Conservation (phyloP, 2,113 vertebrate genomes). For the Vombatus ursinus region DNA sequence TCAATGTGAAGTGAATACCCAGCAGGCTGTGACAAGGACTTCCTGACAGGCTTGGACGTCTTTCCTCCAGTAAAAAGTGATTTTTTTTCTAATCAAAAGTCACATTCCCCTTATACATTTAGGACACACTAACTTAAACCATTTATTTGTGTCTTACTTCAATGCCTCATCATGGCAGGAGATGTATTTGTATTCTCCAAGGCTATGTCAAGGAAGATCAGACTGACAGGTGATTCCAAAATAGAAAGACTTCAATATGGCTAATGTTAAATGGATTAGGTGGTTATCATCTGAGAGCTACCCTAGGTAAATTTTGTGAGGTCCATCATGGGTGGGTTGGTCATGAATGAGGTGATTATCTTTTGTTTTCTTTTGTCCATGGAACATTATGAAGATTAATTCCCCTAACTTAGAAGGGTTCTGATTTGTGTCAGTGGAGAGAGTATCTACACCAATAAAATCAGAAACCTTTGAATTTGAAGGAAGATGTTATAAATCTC, state of each 20-base stretch:
- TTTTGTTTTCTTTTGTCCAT: not conserved
- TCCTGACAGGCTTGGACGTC: not conserved
- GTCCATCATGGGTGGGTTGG: not conserved
- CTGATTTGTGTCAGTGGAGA: not conserved
- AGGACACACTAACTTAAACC: not conserved
- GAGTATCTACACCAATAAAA: not conserved
- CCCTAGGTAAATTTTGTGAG: not conserved
- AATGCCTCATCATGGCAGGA: not conserved
- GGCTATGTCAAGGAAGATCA: not conserved
- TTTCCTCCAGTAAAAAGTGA: not conserved
- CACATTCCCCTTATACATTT: not conserved
- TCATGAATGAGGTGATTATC: not conserved
- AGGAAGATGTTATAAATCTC: not conserved
- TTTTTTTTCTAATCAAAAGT: not conserved
- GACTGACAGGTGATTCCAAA: not conserved
- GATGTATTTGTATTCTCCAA: not conserved
- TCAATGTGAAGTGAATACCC: not conserved
- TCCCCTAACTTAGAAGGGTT: not conserved
- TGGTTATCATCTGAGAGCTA: not conserved
- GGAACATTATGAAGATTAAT: not conserved
- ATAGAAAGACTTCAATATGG: not conserved
- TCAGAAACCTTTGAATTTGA: not conserved
- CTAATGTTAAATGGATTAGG: not conserved
- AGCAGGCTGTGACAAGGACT: not conserved
- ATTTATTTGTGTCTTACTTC: not conserved